Conservation (phyloP, 2,888 invertebrate genomes). For the Agrochola macilenta region DNA sequence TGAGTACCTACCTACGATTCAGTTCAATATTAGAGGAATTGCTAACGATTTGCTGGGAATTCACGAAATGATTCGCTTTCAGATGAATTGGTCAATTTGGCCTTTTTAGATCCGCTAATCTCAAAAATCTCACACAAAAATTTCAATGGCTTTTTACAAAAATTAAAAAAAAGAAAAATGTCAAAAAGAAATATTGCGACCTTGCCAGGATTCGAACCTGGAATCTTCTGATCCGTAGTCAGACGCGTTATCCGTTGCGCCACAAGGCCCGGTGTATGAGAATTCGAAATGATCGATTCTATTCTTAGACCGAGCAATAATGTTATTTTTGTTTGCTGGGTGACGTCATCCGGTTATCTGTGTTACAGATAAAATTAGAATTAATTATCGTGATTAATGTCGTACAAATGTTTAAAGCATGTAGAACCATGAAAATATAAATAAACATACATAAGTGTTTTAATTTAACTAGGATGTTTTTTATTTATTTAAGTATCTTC, state of each 20-base stretch:
- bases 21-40: no score
- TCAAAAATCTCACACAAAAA: neutral
- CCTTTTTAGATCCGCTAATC: neutral
- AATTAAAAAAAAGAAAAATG: neutral
- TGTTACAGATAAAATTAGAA: conserved; percentile 31
- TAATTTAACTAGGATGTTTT: neutral
- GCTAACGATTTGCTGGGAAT: no score
- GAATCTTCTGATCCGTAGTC: conserved; percentile 94
- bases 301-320: neutral
- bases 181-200: conserved; percentile 77
- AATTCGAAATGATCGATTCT: accelerated
- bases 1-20: no score
- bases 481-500: neutral
- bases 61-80: no score
- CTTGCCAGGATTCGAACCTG: conserved; percentile 92
- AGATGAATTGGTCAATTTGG: no score
- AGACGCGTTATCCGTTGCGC: conserved; percentile 93
- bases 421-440: neutral
- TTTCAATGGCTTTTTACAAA: accelerated
- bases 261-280: conserved; percentile 86
- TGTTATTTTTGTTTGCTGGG: neutral
- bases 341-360: conserved; percentile 41
- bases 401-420: no score
- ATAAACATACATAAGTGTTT: neutral
- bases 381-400: neutral